Base-by-base conservation (phyloP, 2,888 invertebrate genomes). In the Coenonympha glycerion region DNA sequence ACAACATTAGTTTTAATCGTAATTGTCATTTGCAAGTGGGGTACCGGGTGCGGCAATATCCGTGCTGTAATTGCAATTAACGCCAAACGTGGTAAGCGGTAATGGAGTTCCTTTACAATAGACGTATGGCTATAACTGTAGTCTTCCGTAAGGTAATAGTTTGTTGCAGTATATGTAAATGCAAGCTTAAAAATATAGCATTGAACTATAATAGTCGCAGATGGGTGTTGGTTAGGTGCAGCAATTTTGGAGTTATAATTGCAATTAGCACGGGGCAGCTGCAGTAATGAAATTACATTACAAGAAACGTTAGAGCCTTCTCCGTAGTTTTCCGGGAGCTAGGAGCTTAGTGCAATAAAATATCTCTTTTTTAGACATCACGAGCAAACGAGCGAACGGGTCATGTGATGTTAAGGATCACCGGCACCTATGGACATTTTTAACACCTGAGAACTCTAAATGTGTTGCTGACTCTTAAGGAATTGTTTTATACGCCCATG, bases 1-100 rank as follows among this genome's bases (percentile, higher is more conserved):
- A n/a, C n/a, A n/a, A n/a, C n/a, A n/a, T n/a, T n/a, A n/a, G n/a
- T n/a, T n/a, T n/a, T n/a, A n/a, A n/a, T n/a, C n/a, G n/a, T n/a
- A n/a, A n/a, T n/a, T n/a, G n/a, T n/a, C n/a, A n/a, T n/a, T n/a
- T n/a, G n/a, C n/a, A n/a, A n/a, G n/a, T n/a, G n/a, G n/a, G n/a
- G n/a, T 21, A 22, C 37, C 21, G 2, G 1, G 37, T 15, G 9
- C 9, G 22, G 3, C 15, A 22, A 24, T 39, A 37, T 19, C 21
- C n/a, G 13, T 13, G 37, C 9, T 24, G 22, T 39, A 39, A 39
- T 39, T 39, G 39, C 15, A 39, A 39, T 39, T 22, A 39, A 24
- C 24, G 13, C 39, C 6, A 9, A 24, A 24, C 39, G 39, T 13
- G 39, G 39, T 24, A 24, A 15, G 22, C 2, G 5, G 15, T 39